Evolutionary conservation across 1,140 invertebrate genomes (phyloP).

Genomic region (Euura saliciscinereae): DNA sequence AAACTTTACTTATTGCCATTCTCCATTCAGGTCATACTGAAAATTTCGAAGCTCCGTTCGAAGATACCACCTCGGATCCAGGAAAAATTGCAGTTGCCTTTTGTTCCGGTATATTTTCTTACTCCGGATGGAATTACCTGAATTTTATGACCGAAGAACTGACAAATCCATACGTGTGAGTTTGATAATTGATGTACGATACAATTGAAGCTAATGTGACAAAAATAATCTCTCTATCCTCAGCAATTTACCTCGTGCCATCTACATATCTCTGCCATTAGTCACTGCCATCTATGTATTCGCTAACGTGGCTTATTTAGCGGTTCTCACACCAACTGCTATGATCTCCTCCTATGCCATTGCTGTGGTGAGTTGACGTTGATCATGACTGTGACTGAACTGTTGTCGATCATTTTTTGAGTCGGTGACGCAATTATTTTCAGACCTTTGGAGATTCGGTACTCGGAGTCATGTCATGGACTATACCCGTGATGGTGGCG

Average conservation of each 20-base stretch:
- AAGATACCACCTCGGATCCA: slow-evolving; percentile 77
- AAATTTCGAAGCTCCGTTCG: slow-evolving; percentile 82
- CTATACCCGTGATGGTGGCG: slow-evolving; percentile 85
- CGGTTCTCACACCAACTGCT: slow-evolving; percentile 83
- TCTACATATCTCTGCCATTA: slow-evolving; percentile 89
- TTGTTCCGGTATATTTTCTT: slow-evolving; percentile 96
- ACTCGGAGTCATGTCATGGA: slow-evolving; percentile 75
- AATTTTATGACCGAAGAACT: slow-evolving; percentile 98
- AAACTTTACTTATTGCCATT: slow-evolving; percentile 52
- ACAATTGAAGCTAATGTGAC: not conserved
- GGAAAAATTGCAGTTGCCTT: slow-evolving; percentile 89
- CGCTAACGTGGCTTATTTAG: slow-evolving; percentile 92
- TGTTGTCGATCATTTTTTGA: too few species aligned
- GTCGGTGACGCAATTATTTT: slow-evolving; percentile 32
- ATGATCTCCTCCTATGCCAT: slow-evolving; percentile 89
- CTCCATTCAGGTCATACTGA: slow-evolving; percentile 61
- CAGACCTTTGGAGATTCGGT: slow-evolving; percentile 83
- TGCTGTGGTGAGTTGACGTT: slow-evolving; percentile 79
- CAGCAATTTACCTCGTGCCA: slow-evolving; percentile 92
- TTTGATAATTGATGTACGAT: slow-evolving; percentile 21
- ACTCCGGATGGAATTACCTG: slow-evolving; percentile 96
- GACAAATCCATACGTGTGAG: slow-evolving; percentile 86
- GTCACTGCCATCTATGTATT: slow-evolving; percentile 92
- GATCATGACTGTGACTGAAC: not conserved
- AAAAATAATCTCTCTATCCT: slow-evolving; percentile 31